Conservation (phyloP, 2,113 vertebrate species). For the Cyanoliseus patagonus region DNA sequence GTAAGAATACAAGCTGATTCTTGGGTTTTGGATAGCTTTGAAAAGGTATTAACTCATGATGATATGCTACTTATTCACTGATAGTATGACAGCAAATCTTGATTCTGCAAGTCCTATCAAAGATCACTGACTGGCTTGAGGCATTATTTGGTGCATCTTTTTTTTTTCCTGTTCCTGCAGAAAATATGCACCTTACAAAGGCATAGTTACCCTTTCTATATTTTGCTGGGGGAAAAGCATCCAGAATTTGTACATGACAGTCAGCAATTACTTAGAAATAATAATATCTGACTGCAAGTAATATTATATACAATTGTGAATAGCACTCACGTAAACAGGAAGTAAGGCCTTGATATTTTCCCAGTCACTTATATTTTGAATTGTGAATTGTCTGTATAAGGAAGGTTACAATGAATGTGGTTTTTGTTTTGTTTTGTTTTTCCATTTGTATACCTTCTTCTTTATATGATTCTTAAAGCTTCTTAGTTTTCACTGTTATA, state of each 20-base stretch:
- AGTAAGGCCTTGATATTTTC: background rate
- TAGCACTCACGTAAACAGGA: background rate
- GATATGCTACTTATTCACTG: background rate
- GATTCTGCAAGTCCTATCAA: background rate
- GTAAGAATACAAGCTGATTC: background rate
- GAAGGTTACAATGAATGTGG: background rate
- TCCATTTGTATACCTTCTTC: background rate
- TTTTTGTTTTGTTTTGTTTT: background rate
- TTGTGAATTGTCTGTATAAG: background rate
- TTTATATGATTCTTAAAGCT: background rate
- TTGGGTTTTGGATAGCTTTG: background rate
- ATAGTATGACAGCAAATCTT: background rate
- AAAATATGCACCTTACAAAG: background rate
- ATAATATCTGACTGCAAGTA: background rate
- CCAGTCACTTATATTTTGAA: background rate
- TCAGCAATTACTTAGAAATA: slow-evolving; percentile 32
- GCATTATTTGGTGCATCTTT: background rate
- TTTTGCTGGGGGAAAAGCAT: slow-evolving; percentile 7
- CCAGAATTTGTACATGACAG: background rate
- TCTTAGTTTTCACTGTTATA: background rate
- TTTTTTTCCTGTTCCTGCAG: background rate
- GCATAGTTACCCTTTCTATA: background rate
- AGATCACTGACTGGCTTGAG: background rate
- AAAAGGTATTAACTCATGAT: slow-evolving; percentile 27
- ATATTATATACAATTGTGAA: background rate